These are phyloP conservation scores for Bombus huntii DNA, from an alignment of 1,140 invertebrate genomes.

Conservation along the genomic window DNA sequence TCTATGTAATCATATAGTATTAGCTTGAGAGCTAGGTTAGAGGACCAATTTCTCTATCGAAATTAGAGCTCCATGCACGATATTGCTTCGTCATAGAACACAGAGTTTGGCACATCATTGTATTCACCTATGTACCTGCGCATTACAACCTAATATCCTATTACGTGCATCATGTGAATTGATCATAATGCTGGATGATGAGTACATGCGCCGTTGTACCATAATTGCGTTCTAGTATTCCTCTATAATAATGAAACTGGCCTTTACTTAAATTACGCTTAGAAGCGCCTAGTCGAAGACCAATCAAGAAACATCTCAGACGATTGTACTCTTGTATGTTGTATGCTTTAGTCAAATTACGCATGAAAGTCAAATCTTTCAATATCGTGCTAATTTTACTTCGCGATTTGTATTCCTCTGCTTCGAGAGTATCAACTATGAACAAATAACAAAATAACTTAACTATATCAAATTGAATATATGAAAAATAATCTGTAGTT, in stretches of 20 bases:
- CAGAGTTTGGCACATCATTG: conserved; percentile 11
- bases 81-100: neutral
- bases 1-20: neutral
- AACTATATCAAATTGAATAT: too few relatives aligned
- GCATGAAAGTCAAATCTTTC: neutral
- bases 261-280: neutral
- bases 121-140: conserved; percentile 1
- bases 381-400: neutral
- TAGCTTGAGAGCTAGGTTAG: neutral
- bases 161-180: conserved; percentile 43
- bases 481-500: neutral
- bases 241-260: conserved; percentile 22
- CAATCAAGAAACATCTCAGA: neutral
- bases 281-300: neutral
- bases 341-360: neutral
- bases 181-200: conserved; percentile 32
- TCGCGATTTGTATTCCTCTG: too few relatives aligned
- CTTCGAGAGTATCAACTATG: neutral
- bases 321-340: neutral
- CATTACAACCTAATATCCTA: conserved; percentile 31
- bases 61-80: neutral
- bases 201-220: conserved; percentile 15
- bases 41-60: neutral
- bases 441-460: neutral
- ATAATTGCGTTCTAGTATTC: conserved; percentile 32